A percentile compares a stretch with the other conserved stretches of the same genome.
phyloP scores from a whole-genome alignment of 2,797 vertebrate species.

The Pseudocheirus occidentalis region DNA sequence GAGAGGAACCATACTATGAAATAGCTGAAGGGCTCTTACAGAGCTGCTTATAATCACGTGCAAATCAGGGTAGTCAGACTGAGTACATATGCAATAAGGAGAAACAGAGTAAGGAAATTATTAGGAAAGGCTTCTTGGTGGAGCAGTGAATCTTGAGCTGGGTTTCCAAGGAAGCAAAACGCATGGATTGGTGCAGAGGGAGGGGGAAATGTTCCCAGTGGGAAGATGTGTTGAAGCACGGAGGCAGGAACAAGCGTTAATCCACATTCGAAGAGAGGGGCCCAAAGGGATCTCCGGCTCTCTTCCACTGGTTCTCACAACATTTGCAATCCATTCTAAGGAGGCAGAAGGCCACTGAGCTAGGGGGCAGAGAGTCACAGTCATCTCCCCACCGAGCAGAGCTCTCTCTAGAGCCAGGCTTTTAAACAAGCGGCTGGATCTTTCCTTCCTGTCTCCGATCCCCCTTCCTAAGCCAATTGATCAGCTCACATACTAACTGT shows the following conservation, averaged over 20 bases:
- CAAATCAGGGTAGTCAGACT: not conserved
- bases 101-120: not conserved
- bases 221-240: not conserved
- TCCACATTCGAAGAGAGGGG: not conserved
- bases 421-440: conserved; percentile 39
- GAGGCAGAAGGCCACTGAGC: not conserved
- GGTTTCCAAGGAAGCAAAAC: not conserved
- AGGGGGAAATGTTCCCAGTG: not conserved
- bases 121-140: not conserved
- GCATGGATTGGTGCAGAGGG: not conserved
- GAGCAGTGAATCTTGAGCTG: not conserved
- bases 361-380: not conserved
- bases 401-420: not conserved
- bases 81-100: not conserved
- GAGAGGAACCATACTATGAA: not conserved
- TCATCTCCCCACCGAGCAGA: not conserved
- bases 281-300: not conserved
- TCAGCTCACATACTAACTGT: conserved; percentile 37
- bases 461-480: not conserved
- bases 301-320: not conserved
- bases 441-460: not conserved
- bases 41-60: accelerated
- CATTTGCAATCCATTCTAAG: not conserved
- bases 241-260: not conserved
- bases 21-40: not conserved